These are phyloP conservation scores for Lophius americanus DNA, from an alignment of 2,797 vertebrate genomes.

Conservation along the genomic window DNA sequence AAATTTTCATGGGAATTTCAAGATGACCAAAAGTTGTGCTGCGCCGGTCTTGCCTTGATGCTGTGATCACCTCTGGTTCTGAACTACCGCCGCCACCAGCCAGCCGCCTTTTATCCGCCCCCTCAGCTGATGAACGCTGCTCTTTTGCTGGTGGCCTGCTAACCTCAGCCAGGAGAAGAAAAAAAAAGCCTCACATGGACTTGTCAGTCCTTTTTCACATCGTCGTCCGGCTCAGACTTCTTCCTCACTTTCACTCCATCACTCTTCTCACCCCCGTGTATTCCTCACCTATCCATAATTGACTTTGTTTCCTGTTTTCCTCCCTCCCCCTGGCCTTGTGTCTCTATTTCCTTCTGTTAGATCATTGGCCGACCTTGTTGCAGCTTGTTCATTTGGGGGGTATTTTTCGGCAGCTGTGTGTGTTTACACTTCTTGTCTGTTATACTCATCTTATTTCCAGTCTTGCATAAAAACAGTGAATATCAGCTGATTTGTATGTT, in stretches of 20 bases:
- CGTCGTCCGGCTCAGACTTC: neutral
- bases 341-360: neutral
- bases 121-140: slow-evolving; percentile 21
- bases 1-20: no score
- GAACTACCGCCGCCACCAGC: slow-evolving; percentile 22
- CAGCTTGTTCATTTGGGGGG: neutral
- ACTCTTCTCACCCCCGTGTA: neutral
- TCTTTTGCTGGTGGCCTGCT: slow-evolving; percentile 13
- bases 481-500: neutral
- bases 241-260: neutral
- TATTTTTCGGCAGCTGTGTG: neutral
- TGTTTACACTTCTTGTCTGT: neutral
- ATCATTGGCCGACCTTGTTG: neutral
- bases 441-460: neutral
- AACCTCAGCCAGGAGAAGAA: neutral
- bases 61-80: slow-evolving; percentile 16
- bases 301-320: slow-evolving; percentile 13
- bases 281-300: neutral
- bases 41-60: slow-evolving; percentile 10
- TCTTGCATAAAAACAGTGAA: neutral
- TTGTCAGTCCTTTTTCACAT: neutral
- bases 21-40: slow-evolving; percentile 15
- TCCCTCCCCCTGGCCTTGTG: neutral
- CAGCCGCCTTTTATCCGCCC: slow-evolving; percentile 45
- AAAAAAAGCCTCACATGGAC: neutral